Conservation (phyloP, 2,888 invertebrate genomes). For the Rhamphomyia laevipes region DNA sequence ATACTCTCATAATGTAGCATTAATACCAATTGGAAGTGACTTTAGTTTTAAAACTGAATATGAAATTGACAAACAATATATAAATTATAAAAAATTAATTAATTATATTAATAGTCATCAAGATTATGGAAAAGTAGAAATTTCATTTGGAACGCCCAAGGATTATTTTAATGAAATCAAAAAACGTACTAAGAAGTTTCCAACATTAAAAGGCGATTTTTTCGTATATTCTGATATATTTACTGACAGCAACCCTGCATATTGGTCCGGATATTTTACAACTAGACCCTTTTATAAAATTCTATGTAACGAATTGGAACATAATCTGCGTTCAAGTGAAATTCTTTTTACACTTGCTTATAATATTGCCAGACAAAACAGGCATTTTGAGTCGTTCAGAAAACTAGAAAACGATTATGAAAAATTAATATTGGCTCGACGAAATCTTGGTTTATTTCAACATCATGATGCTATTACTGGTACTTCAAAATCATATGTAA, state of each 20-base stretch:
- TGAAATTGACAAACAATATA: constrained; percentile 92
- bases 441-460: constrained; percentile 84
- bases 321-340: constrained; percentile 68
- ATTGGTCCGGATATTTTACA: constrained; percentile 96
- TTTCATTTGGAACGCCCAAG: constrained; percentile 78
- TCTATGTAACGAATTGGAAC: constrained; percentile 74
- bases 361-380: constrained; percentile 56
- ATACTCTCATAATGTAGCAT: constrained; percentile 81
- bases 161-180: constrained; percentile 77
- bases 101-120: constrained; percentile 76
- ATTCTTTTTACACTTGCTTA: constrained; percentile 74
- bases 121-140: constrained; percentile 56
- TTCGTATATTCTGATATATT: constrained; percentile 94
- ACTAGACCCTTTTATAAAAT: constrained; percentile 79
- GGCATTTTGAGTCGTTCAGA: constrained; percentile 47
- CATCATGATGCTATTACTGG: constrained; percentile 98
- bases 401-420: constrained; percentile 73
- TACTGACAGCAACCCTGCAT: constrained; percentile 82
- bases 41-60: constrained; percentile 81
- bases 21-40: constrained; percentile 93
- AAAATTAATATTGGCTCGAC: constrained; percentile 63
- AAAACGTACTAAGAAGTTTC: constrained; percentile 53
- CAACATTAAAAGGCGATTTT: constrained; percentile 84
- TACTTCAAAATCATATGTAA: constrained; percentile 82
- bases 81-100: constrained; percentile 80